These are phyloP conservation scores for Rhinatrema bivittatum DNA, from an alignment of 2,797 vertebrate genomes.

Conservation along the genomic window DNA sequence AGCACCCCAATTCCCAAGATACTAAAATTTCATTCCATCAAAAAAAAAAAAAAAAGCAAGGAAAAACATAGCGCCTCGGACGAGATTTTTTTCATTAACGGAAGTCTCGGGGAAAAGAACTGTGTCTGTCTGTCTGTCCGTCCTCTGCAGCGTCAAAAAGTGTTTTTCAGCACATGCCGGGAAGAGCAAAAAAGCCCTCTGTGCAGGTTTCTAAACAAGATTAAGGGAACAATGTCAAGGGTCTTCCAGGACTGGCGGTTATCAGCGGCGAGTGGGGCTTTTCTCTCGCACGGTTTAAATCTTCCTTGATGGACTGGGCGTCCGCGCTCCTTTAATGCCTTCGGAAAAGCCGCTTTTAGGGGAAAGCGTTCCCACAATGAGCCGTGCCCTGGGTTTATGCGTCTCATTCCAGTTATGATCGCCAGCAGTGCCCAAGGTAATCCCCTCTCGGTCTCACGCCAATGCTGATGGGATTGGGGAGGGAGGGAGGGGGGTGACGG, in stretches of 20 bases:
- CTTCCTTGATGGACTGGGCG: conserved; percentile 72
- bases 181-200: too few relatives aligned
- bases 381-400: conserved; percentile 84
- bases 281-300: conserved; percentile 69
- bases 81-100: too few relatives aligned
- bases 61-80: too few relatives aligned
- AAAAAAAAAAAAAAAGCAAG: too few relatives aligned
- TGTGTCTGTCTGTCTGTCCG: too few relatives aligned
- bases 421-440: conserved; percentile 94
- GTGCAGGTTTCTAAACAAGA: conserved; percentile 63
- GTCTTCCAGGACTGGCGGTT: conserved; percentile 54
- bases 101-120: too few relatives aligned
- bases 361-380: conserved; percentile 87
- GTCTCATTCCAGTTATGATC: conserved; percentile 89
- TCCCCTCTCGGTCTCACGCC: conserved; percentile 77
- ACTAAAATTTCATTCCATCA: too few relatives aligned
- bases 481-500: too few relatives aligned
- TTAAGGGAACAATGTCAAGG: conserved; percentile 59
- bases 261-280: conserved; percentile 51
- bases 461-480: conserved; percentile 51
- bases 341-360: conserved; percentile 81
- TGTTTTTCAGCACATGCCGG: too few relatives aligned
- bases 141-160: too few relatives aligned
- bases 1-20: too few relatives aligned
- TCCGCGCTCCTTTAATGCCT: conserved; percentile 71